Evolutionary conservation across 2,888 invertebrate species (phyloP), one percentile per base, ranked within the genome.

Genomic region (Argyresthia albistria): DNA sequence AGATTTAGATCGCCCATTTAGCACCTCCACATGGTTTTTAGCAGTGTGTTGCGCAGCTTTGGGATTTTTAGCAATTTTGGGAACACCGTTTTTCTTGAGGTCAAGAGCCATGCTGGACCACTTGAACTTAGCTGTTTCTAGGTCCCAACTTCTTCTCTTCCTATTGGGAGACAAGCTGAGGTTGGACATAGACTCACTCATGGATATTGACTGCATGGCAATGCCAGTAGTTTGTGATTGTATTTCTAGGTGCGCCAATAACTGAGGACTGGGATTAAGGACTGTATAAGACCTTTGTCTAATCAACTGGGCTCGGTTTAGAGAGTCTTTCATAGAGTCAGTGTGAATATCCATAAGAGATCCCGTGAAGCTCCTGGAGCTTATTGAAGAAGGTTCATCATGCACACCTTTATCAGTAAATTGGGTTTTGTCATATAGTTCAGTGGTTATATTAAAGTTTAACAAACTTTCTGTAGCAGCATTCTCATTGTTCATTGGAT

Each of bases 241-340:
- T 57, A 88, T 82, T 68, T 91, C 88, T 48, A 92, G 76, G 63
- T 91, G 90, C 9, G 92, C 92, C 25, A 93, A 67, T 8, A 96
- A 86, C 57, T 91, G 91, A 0, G 94, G 93, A 65, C 95, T 94
- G 0, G 96, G 95, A 16, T 90, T 84, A 0, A 95, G 91, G 48
- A 96, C 74, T 0, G 93, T 93, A 65, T 95, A 96, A 0, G 96
- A 96, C 56, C 93, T 91, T 64, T 93, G 93, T 51, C 95, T 88
- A 10, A 92, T 84, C 53, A 93, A 71, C 59, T 80, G 75, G 6
- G 86, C 76, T 49, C 53, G 54, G 11, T 55, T 56, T 53, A 69
- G 63, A 1, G 66, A 56, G 1, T 66, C 72, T 59, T 72, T 80
- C 3, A 65, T 56, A 58, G 74, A 74, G 8, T 78, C 76, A 10